Evolutionary conservation across 2,888 invertebrate genomes (phyloP), one percentile per base, ranked within the genome.

Genomic region (Venusia cambrica): DNA sequence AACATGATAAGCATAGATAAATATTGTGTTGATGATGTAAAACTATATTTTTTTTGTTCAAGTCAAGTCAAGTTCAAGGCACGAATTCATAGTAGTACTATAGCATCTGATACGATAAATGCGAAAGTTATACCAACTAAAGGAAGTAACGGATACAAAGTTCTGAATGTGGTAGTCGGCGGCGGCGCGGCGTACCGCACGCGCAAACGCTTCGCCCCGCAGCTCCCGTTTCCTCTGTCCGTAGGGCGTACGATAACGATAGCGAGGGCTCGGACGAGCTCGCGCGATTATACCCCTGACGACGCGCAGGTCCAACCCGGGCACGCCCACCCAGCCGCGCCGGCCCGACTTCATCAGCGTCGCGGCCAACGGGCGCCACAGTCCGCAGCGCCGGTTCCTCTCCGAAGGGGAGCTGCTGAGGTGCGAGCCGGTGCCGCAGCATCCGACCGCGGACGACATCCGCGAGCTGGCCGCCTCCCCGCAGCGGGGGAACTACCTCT

Each of bases 271-370:
- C 84, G 72, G 85, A 85, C 83, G 87, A 87, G 81, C 79, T 83
- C 77, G 80, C 84, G 78, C 81, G 85, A 74, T 80, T 85, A 81
- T 63, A 87, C 83, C 85, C 85, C 78, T 87, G 85, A 87, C 73
- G 73, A 88, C 64, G 50, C 54, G 80, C 91, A 96, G 96, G 92
- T 96, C 96, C 59, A 96, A 96, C 88, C 96, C 96, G 62, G 95
- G 95, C 73, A 96, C 96, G 66, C 96, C 96, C 63, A 96, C 96
- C 64, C 94, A 94, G 89, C 93, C 94, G 58, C 91, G 95, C 66
- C 91, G 95, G 55, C 95, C 95, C 38, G 95, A 95, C 87, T 96
- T 95, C 87, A 95, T 95, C 73, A 92, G 94, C 59, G 93, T 94
- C 54, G 92, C 92, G 27, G 73, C 83, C 16, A 92, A 12, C 70